Evolutionary conservation across 2,888 invertebrate species (phyloP).

Genomic region (Hypomecis atomaria): DNA sequence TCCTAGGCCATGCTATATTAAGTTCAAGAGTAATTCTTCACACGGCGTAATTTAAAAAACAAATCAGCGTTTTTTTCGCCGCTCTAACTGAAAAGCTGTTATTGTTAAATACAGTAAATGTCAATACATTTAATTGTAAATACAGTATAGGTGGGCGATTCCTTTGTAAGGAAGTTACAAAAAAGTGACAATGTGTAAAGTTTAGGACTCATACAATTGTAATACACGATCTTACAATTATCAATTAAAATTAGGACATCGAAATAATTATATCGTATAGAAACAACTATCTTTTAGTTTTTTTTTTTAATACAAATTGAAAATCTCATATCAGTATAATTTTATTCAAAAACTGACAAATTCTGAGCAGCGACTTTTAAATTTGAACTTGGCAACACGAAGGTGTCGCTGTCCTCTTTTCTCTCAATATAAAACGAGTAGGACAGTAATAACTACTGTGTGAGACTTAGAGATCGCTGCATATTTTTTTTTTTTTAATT

Average conservation of each 20-base stretch:
- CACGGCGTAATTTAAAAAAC: no score
- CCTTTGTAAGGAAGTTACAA: neutral
- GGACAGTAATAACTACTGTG: no score
- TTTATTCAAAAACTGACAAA: neutral
- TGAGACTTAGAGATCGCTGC: neutral
- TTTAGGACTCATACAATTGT: neutral
- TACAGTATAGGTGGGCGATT: slow-evolving; percentile 8
- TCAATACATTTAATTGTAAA: neutral
- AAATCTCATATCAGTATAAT: neutral
- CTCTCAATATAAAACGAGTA: neutral
- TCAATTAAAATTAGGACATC: neutral
- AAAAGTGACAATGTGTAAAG: slow-evolving; percentile 1
- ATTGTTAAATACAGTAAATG: no score
- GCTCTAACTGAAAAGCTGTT: no score
- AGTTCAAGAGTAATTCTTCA: no score
- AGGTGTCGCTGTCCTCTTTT: neutral
- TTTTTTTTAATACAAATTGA: neutral
- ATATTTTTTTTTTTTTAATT: neutral
- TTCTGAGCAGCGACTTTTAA: neutral
- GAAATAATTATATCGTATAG: neutral
- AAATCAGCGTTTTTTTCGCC: no score
- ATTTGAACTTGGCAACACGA: neutral
- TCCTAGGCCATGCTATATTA: no score
- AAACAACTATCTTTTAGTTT: slow-evolving; percentile 1
- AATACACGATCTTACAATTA: neutral